A percentile compares a stretch with the other conserved stretches of the same genome.
Evolutionary conservation across 2,888 invertebrate genomes (phyloP).

Genomic region (Leptothorax acervorum): DNA sequence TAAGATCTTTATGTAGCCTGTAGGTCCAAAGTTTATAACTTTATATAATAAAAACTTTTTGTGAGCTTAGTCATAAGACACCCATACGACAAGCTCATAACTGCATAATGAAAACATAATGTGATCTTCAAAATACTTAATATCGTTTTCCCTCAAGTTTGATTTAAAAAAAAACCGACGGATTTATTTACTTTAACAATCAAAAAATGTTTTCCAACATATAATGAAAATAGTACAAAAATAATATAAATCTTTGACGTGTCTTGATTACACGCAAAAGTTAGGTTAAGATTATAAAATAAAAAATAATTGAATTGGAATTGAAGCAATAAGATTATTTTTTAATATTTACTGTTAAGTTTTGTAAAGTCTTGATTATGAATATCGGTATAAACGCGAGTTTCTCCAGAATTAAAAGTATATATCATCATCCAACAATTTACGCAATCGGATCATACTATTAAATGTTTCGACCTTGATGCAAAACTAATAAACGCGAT

Average conservation of each 20-base stretch:
- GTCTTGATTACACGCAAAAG: background rate
- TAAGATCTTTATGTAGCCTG: background rate
- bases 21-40: conserved; percentile 2
- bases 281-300: background rate
- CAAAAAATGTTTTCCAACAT: background rate
- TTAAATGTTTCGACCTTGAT: background rate
- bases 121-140: background rate
- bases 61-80: conserved; percentile 1
- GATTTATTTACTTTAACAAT: background rate
- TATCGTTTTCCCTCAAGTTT: background rate
- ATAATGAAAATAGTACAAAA: background rate
- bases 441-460: background rate
- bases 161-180: background rate
- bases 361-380: background rate
- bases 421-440: background rate
- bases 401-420: conserved; percentile 3
- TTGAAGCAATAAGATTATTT: background rate
- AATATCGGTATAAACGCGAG: background rate
- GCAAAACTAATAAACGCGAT: conserved; percentile 14
- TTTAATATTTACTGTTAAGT: background rate
- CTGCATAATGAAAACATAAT: conserved; percentile 26
- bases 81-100: background rate
- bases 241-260: background rate
- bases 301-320: background rate
- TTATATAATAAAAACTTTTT: conserved; percentile 15